Evolutionary conservation across 1,140 invertebrate genomes (phyloP).

Genomic region (Proctacanthus coquilletti): DNA sequence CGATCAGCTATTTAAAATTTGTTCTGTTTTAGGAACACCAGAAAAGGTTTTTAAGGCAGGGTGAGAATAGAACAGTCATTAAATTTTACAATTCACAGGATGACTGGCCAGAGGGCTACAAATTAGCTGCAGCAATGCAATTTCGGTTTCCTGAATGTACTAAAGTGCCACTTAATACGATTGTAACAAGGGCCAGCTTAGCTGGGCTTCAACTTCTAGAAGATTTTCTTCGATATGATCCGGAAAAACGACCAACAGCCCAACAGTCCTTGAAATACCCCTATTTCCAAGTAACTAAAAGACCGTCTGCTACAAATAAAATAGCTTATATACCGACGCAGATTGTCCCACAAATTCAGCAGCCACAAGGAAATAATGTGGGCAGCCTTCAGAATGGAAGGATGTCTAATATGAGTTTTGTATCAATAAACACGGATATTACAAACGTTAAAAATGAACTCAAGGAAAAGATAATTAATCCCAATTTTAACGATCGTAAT

Average conservation of each 20-base stretch:
- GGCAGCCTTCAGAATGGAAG: conserved; percentile 8
- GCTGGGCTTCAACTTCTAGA: conserved; percentile 74
- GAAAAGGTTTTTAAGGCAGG: conserved; percentile 45
- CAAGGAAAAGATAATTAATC: too few species aligned
- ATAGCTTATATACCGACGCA: conserved; percentile 32
- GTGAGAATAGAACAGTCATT: conserved; percentile 7
- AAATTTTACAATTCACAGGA: too few species aligned
- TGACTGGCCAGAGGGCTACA: conserved; percentile 91
- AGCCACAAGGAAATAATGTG: conserved; percentile 10
- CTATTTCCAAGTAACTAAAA: conserved; percentile 57
- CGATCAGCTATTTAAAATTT: conserved; percentile 96
- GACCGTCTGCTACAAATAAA: conserved; percentile 27
- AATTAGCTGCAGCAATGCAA: conserved; percentile 84
- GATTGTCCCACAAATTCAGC: conserved; percentile 20
- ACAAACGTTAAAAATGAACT: neutral
- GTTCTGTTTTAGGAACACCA: conserved; percentile 88
- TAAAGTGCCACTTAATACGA: conserved; percentile 56
- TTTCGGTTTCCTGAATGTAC: conserved; percentile 88
- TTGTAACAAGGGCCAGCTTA: conserved; percentile 72
- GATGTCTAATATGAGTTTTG: conserved; percentile 13
- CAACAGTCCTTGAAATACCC: conserved; percentile 68
- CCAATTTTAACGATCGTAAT: too few species aligned
- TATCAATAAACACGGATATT: conserved; percentile 14
- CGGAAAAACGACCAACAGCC: conserved; percentile 79
- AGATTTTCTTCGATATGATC: conserved; percentile 84